Evolutionary conservation across 2,888 invertebrate species (phyloP).

Genomic region (Leucania comma): DNA sequence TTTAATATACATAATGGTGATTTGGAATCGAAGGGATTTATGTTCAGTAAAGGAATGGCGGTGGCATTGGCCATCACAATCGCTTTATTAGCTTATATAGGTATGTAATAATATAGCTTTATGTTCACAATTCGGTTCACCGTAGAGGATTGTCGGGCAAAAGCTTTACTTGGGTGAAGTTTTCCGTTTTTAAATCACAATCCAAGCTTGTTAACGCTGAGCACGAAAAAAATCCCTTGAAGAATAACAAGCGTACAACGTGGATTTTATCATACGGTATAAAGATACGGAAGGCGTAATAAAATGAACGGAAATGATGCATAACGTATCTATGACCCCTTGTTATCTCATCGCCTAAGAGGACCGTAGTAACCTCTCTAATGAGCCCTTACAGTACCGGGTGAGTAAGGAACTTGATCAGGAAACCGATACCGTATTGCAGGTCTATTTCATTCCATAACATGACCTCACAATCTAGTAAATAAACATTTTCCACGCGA

Average conservation of each 20-base stretch:
- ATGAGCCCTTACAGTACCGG: conserved; percentile 27
- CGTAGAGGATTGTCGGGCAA: neutral
- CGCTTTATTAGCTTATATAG: conserved; percentile 27
- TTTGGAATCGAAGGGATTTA: conserved; percentile 56
- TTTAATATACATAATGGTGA: conserved; percentile 80
- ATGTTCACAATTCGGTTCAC: neutral
- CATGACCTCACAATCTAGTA: conserved; percentile 24
- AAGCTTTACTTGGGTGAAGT: too few relatives aligned
- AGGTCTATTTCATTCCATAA: conserved; percentile 38
- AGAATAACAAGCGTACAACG: conserved; percentile 14
- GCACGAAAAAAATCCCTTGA: neutral
- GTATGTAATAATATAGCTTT: neutral
- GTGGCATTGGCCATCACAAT: conserved; percentile 5
- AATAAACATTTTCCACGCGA: conserved; percentile 41
- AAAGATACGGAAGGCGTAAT: conserved; percentile 12
- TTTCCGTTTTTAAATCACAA: neutral
- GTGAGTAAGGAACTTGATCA: conserved; percentile 35
- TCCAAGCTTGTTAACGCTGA: neutral
- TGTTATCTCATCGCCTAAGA: conserved; percentile 51
- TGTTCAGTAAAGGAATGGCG: conserved; percentile 37
- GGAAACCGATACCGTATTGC: conserved; percentile 24
- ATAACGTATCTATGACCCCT: conserved; percentile 35
- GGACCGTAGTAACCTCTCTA: conserved; percentile 30
- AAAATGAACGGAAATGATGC: conserved; percentile 25
- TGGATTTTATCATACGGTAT: neutral